Base-by-base conservation (phyloP, 2,888 invertebrate genomes). In the Halocaridina rubra region DNA sequence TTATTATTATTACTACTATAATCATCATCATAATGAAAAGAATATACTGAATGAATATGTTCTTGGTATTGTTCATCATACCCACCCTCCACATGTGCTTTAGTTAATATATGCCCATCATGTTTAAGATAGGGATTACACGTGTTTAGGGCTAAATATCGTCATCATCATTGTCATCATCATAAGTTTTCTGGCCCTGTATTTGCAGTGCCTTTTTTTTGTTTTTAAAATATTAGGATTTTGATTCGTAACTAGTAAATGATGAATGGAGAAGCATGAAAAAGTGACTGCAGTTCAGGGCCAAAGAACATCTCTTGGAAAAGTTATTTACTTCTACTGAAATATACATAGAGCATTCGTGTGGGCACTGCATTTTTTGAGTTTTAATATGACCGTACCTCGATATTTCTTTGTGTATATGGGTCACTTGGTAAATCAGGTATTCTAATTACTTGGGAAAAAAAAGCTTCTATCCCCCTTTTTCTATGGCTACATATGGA, bases 161-260 rank as follows among this genome's bases (percentile, higher is more conserved):
- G n/a, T n/a, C n/a, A n/a, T n/a, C n/a, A n/a, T n/a, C n/a, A n/a
- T n/a, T n/a, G n/a, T n/a, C n/a, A n/a, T n/a, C n/a, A n/a, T n/a
- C n/a, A n/a, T n/a, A n/a, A 76, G 81, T 81, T 81, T 64, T 81
- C 76, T 81, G 81, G 81, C 81, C 81, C 81, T 81, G 81, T 81
- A 81, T 81, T 76, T 81, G 76, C 81, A 76, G 81, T 81, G 81
- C 81, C 81, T 81, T 81, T 81, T 53, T 76, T 39, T 76, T 53
- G 61, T 53, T 80, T 75, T 76, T 75, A 76, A 81, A 81, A 81
- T 81, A 69, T 81, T 81, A 81, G 75, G 69, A 59, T 46, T 77
- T 81, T 81, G 27, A 67, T 69, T 75, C 76, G 22, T 81, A 67
- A 39, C 33, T 79, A 59, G 39, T 69, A 29, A 53, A 19, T 61